Evolutionary conservation across 37 sponge, comb jelly and placozoan genomes (phyloP).

Genomic region (Geodia barretti): DNA sequence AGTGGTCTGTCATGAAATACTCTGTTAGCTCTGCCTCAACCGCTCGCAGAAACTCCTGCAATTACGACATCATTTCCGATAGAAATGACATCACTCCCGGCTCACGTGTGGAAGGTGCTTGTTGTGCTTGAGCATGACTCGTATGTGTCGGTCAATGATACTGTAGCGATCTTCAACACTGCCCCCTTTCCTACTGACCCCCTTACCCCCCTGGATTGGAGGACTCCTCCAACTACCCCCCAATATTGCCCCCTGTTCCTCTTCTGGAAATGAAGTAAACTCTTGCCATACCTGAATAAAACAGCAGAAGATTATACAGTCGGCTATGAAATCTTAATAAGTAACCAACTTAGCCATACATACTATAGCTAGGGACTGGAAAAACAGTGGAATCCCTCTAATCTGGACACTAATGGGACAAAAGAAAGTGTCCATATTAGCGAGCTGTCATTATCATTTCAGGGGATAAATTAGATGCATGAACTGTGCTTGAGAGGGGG

Average conservation of each 20-base stretch:
- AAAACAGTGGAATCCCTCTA: not conserved
- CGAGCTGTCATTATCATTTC: not conserved
- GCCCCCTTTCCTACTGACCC: not conserved
- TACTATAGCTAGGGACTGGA: not conserved
- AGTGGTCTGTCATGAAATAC: slow-evolving; percentile 13
- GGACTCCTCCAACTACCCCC: not conserved
- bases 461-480: not conserved
- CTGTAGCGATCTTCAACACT: slow-evolving; percentile 4
- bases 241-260: not conserved
- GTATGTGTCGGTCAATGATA: slow-evolving; percentile 31
- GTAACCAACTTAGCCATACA: not conserved
- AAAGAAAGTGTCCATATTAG: not conserved
- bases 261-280: not conserved
- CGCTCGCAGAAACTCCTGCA: slow-evolving; percentile 22
- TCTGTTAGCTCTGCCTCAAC: slow-evolving; percentile 33
- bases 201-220: not conserved
- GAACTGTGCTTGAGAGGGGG: not conserved
- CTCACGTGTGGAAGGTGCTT: slow-evolving; percentile 46
- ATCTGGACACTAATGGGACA: not conserved
- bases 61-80: not conserved
- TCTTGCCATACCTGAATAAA: not conserved
- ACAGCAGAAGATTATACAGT: too few relatives aligned
- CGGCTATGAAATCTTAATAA: too few relatives aligned
- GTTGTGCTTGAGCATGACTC: slow-evolving; percentile 40
- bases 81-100: not conserved